Percentiles rank a stretch among this genome's conserved stretches.
Evolutionary conservation across 2,888 invertebrate species (phyloP).

Genomic region (Salpingus planirostris): DNA sequence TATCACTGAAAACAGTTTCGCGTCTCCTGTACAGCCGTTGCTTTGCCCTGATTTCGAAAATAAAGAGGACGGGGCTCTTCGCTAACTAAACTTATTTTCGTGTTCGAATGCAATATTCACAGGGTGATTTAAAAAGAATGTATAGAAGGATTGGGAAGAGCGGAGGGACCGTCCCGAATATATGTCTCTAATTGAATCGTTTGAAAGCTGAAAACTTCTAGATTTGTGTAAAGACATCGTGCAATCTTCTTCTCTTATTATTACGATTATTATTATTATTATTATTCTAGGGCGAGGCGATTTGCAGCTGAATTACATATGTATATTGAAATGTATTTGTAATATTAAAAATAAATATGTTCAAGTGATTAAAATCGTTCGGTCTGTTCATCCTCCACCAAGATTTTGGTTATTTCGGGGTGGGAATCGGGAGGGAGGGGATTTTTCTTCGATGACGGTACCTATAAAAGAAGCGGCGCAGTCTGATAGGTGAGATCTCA

Average conservation of each 20-base stretch:
- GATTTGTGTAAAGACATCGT: slow-evolving; percentile 32
- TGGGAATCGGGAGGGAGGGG: no score
- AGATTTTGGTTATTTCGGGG: no score
- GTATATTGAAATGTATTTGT: slow-evolving; percentile 40
- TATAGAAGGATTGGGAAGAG: no score
- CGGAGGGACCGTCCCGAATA: no score
- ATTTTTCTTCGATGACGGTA: no score
- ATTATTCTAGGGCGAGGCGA: slow-evolving; percentile 31
- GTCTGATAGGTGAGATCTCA: slow-evolving; percentile 22
- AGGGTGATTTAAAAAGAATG: slow-evolving; percentile 16
- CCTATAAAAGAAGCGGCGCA: no score
- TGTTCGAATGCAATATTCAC: slow-evolving; percentile 16
- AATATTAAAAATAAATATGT: slow-evolving; percentile 41
- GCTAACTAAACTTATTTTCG: slow-evolving; percentile 10
- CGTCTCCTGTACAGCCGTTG: slow-evolving; percentile 9
- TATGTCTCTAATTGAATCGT: slow-evolving; percentile 11
- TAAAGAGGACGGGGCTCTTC: slow-evolving; percentile 7
- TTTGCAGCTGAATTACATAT: slow-evolving; percentile 36
- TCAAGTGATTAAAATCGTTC: slow-evolving; percentile 26
- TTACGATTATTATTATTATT: no score
- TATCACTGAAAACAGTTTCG: no score
- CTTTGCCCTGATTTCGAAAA: slow-evolving; percentile 4
- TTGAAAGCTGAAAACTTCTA: slow-evolving; percentile 17
- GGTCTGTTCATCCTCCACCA: no score
- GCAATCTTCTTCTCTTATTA: slow-evolving; percentile 42